phyloP scores from a whole-genome alignment of 2,797 vertebrate genomes.

The Leucoraja ocellata region DNA sequence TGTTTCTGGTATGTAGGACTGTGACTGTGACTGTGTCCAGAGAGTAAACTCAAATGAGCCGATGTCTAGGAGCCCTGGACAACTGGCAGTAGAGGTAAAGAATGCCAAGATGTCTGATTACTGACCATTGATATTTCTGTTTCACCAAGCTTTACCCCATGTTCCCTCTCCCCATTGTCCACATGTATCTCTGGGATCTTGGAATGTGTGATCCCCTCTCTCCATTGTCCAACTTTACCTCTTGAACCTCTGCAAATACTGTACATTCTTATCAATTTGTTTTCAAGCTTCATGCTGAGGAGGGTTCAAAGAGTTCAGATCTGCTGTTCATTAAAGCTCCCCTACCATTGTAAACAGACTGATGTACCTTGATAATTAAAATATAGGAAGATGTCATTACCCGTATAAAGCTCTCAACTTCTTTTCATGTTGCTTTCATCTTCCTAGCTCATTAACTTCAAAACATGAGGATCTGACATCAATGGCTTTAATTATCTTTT shows the following conservation, averaged over 20 bases:
- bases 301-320: background rate
- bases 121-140: background rate
- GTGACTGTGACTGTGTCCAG: no score
- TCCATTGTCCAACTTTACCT: background rate
- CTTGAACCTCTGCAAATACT: background rate
- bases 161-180: background rate
- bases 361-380: background rate
- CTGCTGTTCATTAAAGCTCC: background rate
- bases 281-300: background rate
- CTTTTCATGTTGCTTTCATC: background rate
- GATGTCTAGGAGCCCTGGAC: background rate
- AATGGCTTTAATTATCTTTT: background rate
- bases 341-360: background rate
- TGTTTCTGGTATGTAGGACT: no score
- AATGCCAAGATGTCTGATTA: background rate
- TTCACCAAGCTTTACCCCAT: no score
- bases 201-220: background rate
- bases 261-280: background rate
- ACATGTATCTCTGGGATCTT: no score
- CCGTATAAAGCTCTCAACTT: background rate
- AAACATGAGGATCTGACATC: background rate
- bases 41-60: background rate
- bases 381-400: background rate
- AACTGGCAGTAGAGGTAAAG: background rate
- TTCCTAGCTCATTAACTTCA: background rate